phyloP scores from a whole-genome alignment of 2,113 vertebrate species.

The Triplophysa siluroides region DNA sequence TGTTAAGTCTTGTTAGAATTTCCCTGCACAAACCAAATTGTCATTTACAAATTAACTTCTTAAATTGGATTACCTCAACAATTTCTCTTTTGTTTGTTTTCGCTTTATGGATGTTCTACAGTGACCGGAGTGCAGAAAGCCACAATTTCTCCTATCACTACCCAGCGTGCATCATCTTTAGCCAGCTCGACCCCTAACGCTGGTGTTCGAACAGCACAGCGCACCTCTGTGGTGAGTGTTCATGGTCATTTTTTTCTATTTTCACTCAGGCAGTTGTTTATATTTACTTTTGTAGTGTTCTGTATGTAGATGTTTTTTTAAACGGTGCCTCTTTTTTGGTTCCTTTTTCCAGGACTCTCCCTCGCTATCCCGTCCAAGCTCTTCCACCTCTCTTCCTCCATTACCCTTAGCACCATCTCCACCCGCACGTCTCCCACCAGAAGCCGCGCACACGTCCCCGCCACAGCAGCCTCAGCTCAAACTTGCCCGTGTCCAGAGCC shows the following conservation, averaged over 20 bases:
- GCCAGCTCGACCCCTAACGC: slow-evolving; percentile 57
- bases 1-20: neutral
- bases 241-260: no score
- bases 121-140: slow-evolving; percentile 75
- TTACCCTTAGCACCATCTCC: slow-evolving; percentile 74
- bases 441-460: slow-evolving; percentile 77
- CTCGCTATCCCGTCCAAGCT: slow-evolving; percentile 59
- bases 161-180: slow-evolving; percentile 61
- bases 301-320: no score
- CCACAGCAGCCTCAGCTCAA: slow-evolving; percentile 89
- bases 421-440: slow-evolving; percentile 70
- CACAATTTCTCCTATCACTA: slow-evolving; percentile 56
- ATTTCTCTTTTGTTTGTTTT: neutral
- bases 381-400: slow-evolving; percentile 61
- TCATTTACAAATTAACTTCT: neutral
- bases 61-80: neutral
- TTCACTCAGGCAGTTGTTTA: neutral
- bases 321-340: neutral
- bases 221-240: slow-evolving; percentile 45
- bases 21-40: neutral
- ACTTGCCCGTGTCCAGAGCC: slow-evolving; percentile 89
- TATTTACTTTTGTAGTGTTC: neutral
- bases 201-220: slow-evolving; percentile 54
- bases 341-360: slow-evolving; percentile 64
- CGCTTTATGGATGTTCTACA: slow-evolving; percentile 45